Percentiles rank a stretch among this genome's conserved stretches.
phyloP scores from a whole-genome alignment of 2,888 invertebrate species.

The Drosophila longiperda region DNA sequence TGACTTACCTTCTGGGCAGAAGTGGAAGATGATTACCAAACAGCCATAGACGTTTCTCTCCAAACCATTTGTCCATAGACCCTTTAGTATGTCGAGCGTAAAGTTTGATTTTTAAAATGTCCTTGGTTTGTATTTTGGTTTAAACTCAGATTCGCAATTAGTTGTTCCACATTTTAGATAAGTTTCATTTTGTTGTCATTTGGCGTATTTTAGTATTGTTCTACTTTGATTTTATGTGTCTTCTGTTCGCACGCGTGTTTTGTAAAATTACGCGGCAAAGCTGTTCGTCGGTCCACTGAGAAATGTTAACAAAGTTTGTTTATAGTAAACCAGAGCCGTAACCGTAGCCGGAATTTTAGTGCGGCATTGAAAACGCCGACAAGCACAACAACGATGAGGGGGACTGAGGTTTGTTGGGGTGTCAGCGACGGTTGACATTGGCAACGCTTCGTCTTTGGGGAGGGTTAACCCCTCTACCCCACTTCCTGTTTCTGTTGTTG shows the following conservation, averaged over 20 bases:
- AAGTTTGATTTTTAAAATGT: neutral
- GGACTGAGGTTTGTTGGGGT: conserved; percentile 73
- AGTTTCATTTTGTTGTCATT: conserved; percentile 2
- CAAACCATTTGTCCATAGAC: conserved; percentile 96
- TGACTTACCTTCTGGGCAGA: conserved; percentile 91
- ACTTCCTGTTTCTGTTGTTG: neutral
- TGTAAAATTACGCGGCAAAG: conserved; percentile 56
- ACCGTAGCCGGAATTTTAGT: conserved; percentile 57
- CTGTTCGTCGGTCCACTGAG: conserved; percentile 58
- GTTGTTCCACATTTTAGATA: conserved; percentile 17
- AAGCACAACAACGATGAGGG: conserved; percentile 23
- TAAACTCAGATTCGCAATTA: conserved; percentile 12
- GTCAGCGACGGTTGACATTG: conserved; percentile 78
- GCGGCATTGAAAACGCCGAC: conserved; percentile 73
- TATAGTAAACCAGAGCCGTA: conserved; percentile 55
- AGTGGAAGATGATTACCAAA: conserved; percentile 95
- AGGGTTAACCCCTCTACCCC: neutral
- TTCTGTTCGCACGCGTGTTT: conserved; percentile 43
- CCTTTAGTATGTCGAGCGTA: conserved; percentile 24
- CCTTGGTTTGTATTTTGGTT: neutral
- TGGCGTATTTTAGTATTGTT: neutral
- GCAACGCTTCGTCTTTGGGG: conserved; percentile 66
- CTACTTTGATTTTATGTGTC: conserved; percentile 3
- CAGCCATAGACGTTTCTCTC: conserved; percentile 95
- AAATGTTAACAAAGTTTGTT: conserved; percentile 74